Base-by-base conservation (phyloP, 2,888 invertebrate species). In the Drosophila quinaria region DNA sequence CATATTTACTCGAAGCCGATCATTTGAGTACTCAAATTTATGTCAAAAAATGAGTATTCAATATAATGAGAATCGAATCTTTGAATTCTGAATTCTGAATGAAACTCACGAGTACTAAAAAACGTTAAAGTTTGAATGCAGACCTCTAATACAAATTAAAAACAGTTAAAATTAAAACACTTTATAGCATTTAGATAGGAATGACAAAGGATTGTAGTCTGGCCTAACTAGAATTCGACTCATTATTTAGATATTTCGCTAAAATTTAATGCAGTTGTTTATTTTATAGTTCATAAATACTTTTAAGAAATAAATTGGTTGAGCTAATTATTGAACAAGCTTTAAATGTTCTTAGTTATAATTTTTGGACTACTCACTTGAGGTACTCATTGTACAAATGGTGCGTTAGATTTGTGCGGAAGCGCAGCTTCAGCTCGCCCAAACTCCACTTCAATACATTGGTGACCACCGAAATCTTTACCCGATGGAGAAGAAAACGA, bases 361-460 rank as follows among this genome's bases (percentile, higher is more conserved):
- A 4, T 3, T 25, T 1, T 37, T 13, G 31, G 19, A 15, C 37
- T 46, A 94, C 95, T 95, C 93, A 98, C 97, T 96, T 97, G 80
- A 99, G 94, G 93, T 99, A 99, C 91, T 98, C 96, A 84, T 96
- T 95, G 93, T 98, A 97, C 66, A 99, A 94, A 92, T 97, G 95
- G 81, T 96, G 94, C 5, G 98, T 97, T 81, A 99, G 94, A 90
- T 98, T 96, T 42, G 97, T 97, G 85, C 99, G 94, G 89, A 99
- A 95, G 79, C 97, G 94, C 51, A 99, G 94, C 93, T 98, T 98
- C 87, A 98, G 93, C 93, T 98, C 98, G 70, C 97, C 97, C 91
- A 99, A 95, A 79, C 98, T 97, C 95, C 97, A 99, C 94, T 98
- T 99, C 65, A 99, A 93, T 60, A 98, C 94, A 91, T 98, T 98